A percentile compares a stretch with the other conserved stretches of the same genome.
Evolutionary conservation across 2,888 invertebrate species (phyloP).

Genomic region (Andrena marginata): DNA sequence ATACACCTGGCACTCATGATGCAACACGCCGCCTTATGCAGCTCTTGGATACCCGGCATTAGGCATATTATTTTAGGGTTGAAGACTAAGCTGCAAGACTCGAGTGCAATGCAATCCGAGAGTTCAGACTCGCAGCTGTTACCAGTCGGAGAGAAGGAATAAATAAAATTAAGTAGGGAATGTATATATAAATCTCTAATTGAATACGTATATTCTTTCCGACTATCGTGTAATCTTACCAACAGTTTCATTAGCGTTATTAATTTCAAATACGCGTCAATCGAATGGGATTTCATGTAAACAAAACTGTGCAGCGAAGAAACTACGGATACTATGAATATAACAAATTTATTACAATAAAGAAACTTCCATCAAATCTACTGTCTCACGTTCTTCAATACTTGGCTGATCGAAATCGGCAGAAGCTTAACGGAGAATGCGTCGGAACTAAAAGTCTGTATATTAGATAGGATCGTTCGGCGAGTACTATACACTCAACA

Average conservation of each 20-base stretch:
- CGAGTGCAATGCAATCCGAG: not conserved
- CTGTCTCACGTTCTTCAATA: not conserved
- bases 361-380: constrained; percentile 14
- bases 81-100: constrained; percentile 64
- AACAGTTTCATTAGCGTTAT: not conserved
- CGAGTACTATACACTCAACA: constrained; percentile 19
- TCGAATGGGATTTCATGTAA: not conserved
- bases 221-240: not conserved
- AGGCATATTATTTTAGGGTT: constrained; percentile 86
- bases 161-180: not conserved
- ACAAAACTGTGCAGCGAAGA: not conserved
- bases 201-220: not conserved
- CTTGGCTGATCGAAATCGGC: not conserved
- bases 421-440: not conserved
- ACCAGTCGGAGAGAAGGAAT: constrained; percentile 3
- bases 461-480: constrained; percentile 13
- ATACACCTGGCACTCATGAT: constrained; percentile 88
- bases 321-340: constrained; percentile 12
- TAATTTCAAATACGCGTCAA: not conserved
- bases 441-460: not conserved
- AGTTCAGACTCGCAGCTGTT: constrained; percentile 21
- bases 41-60: constrained; percentile 88
- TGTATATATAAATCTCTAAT: not conserved
- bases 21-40: constrained; percentile 87
- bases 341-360: constrained; percentile 40